Conservation (phyloP, 2,888 invertebrate genomes). For the Xestoiulus laeticollis region DNA sequence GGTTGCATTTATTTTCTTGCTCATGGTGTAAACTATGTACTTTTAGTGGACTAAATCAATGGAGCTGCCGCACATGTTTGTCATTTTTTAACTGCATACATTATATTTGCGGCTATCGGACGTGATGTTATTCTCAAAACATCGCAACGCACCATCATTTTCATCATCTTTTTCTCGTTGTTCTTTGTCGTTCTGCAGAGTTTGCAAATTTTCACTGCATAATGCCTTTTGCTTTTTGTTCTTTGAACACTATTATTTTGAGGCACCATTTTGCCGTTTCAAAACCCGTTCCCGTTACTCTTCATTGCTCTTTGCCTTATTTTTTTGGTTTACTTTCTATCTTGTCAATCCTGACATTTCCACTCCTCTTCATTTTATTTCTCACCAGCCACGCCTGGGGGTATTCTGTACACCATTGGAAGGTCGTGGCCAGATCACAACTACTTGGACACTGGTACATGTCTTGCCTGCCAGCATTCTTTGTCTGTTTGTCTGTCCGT, state of each 20-base stretch:
- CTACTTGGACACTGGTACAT: constrained; percentile 54
- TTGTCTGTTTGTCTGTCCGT: background rate
- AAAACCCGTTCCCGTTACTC: background rate
- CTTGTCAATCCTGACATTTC: constrained; percentile 36
- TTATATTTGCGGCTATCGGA: background rate
- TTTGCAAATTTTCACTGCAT: background rate
- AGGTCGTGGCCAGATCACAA: constrained; percentile 54
- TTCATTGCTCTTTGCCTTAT: background rate
- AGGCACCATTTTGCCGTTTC: background rate
- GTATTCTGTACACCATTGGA: constrained; percentile 59
- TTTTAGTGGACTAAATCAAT: background rate
- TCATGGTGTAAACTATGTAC: background rate
- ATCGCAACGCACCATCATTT: background rate
- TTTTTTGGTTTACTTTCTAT: constrained; percentile 44
- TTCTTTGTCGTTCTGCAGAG: background rate
- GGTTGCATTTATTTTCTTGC: background rate
- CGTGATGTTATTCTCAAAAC: background rate
- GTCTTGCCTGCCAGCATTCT: constrained; percentile 39
- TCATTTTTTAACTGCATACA: background rate
- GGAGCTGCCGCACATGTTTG: background rate
- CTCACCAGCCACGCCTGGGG: constrained; percentile 59
- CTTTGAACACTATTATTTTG: background rate
- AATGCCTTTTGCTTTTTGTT: constrained; percentile 36
- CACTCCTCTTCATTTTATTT: constrained; percentile 48
- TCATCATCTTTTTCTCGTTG: background rate